These are phyloP conservation scores for Cyanoderma ruficeps DNA, from an alignment of 2,113 vertebrate species.

Conservation along the genomic window DNA sequence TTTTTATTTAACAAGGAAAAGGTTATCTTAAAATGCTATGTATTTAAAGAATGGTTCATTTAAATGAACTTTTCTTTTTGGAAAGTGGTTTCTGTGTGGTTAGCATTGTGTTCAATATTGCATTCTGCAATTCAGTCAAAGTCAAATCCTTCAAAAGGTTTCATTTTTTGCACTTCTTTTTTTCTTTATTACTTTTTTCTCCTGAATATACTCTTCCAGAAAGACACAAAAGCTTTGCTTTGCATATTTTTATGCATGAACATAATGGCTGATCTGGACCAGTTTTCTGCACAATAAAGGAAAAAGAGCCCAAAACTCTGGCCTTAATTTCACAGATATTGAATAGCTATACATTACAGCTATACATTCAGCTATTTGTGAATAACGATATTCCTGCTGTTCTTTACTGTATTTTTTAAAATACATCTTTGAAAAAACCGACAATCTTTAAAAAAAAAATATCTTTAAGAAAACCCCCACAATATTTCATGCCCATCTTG, in stretches of 20 bases:
- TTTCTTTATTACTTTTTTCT: neutral
- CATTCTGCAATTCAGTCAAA: neutral
- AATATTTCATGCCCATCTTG: neutral
- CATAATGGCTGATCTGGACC: neutral
- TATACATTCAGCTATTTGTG: neutral
- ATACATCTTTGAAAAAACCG: fast-evolving
- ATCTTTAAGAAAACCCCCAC: neutral
- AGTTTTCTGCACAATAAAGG: neutral
- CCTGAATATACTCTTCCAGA: neutral
- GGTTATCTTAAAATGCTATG: neutral
- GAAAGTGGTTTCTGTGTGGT: neutral
- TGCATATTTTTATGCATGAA: neutral
- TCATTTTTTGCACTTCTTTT: neutral
- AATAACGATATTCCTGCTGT: neutral
- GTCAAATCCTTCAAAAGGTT: neutral
- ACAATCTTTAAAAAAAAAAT: neutral
- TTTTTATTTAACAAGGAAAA: neutral
- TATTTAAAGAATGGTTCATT: neutral
- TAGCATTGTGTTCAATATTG: neutral
- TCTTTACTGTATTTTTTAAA: neutral
- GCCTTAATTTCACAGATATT: neutral
- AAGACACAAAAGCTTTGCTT: neutral
- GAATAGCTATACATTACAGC: too few relatives aligned
- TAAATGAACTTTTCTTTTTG: neutral
- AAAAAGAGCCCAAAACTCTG: neutral